A percentile compares a stretch with the other conserved stretches of the same genome.
These are phyloP conservation scores for Phragmatobia fuliginosa DNA, from an alignment of 2,888 invertebrate species.

Conservation along the genomic window DNA sequence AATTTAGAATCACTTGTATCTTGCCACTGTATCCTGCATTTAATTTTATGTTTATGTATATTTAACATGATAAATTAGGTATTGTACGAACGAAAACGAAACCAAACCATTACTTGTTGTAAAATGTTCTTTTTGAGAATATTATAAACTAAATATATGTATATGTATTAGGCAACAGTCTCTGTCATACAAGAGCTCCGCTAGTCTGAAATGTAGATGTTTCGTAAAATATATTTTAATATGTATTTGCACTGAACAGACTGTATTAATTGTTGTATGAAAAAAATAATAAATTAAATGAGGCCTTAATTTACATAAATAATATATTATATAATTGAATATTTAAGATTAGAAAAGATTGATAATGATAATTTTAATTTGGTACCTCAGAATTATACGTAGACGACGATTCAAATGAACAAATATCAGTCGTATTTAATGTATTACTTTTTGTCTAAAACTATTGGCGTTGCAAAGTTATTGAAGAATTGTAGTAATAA, in stretches of 20 bases:
- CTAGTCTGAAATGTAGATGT: constrained; percentile 50
- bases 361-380: neutral
- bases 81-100: constrained; percentile 34
- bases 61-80: constrained; percentile 20
- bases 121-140: constrained; percentile 33
- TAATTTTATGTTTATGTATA: constrained; percentile 57
- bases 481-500: no score
- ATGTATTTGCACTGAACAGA: constrained; percentile 29
- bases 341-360: constrained; percentile 26
- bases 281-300: constrained; percentile 38
- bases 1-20: constrained; percentile 52
- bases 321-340: constrained; percentile 30
- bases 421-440: neutral
- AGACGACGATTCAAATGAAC: neutral
- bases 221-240: constrained; percentile 32
- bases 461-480: neutral
- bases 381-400: neutral
- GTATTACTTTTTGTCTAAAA: no score
- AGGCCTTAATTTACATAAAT: constrained; percentile 43
- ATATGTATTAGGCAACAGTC: constrained; percentile 26
- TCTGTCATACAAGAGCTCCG: constrained; percentile 40
- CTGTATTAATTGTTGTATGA: constrained; percentile 39
- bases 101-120: constrained; percentile 46
- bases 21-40: constrained; percentile 79
- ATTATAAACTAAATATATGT: constrained; percentile 16